phyloP scores from a whole-genome alignment of 2,113 vertebrate genomes.

The Riparia riparia region DNA sequence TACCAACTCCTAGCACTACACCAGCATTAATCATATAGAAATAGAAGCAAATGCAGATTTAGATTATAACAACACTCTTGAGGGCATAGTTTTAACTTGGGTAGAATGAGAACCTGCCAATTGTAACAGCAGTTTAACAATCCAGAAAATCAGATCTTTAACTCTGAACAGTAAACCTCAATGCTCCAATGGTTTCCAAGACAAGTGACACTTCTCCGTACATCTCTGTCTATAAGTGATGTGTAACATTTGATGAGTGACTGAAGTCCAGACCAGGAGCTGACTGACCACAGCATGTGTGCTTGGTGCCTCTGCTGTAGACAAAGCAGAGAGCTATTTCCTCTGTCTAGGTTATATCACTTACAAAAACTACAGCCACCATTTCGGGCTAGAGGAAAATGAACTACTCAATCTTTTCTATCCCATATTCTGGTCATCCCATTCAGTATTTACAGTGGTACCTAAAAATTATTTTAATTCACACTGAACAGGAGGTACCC shows the following conservation, averaged over 20 bases:
- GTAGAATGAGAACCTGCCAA: background rate
- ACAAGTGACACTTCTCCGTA: background rate
- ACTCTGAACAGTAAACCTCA: background rate
- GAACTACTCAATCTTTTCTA: background rate
- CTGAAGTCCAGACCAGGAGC: background rate
- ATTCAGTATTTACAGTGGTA: background rate
- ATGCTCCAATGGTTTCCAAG: background rate
- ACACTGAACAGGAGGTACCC: conserved; percentile 12
- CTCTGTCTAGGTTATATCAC: background rate
- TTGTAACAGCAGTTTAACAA: background rate
- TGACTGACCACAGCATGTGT: background rate
- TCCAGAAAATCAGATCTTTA: background rate
- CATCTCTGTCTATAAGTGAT: background rate
- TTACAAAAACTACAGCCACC: background rate
- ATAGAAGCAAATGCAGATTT: background rate
- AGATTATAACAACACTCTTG: background rate
- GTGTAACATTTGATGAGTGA: background rate
- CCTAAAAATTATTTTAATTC: conserved; percentile 18
- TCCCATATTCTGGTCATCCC: background rate
- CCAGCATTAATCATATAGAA: background rate
- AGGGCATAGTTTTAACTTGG: background rate
- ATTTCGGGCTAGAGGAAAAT: background rate
- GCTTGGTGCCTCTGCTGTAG: background rate
- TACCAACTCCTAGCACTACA: background rate
- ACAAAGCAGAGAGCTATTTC: background rate